phyloP scores from a whole-genome alignment of 2,888 invertebrate species.

The Dasysyrphus tricinctus region DNA sequence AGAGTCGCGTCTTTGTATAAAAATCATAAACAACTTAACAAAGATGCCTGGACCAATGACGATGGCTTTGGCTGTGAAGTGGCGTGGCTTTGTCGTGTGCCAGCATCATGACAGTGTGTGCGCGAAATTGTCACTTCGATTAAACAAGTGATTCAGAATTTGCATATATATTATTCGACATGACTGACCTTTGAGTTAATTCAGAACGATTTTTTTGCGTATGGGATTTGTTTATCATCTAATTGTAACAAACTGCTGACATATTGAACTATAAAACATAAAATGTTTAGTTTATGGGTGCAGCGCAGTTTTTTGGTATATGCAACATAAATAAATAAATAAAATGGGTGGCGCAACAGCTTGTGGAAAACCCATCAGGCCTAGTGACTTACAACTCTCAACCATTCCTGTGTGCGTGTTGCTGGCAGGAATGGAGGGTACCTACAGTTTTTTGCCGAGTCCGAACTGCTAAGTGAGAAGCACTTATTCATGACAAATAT shows the following conservation, averaged over 20 bases:
- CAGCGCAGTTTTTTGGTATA: no score
- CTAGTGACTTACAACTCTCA: no score
- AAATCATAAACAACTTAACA: conserved; percentile 13
- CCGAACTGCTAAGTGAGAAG: no score
- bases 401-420: no score
- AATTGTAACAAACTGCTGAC: background rate
- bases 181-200: conserved; percentile 13
- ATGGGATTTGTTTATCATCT: background rate
- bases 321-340: no score
- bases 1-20: conserved; percentile 13
- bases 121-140: conserved; percentile 16
- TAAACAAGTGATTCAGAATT: conserved; percentile 5
- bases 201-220: background rate
- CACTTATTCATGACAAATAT: no score
- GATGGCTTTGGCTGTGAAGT: background rate
- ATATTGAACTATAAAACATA: no score
- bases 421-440: no score
- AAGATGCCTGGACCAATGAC: conserved; percentile 8
- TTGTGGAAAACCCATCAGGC: no score
- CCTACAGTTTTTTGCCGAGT: no score
- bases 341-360: no score
- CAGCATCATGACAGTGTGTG: conserved; percentile 20
- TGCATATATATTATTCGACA: conserved; percentile 1
- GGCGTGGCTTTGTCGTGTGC: conserved; percentile 37
- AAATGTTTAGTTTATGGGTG: no score